Conservation (phyloP, 2,797 vertebrate species). For the Sebastes elongatus region DNA sequence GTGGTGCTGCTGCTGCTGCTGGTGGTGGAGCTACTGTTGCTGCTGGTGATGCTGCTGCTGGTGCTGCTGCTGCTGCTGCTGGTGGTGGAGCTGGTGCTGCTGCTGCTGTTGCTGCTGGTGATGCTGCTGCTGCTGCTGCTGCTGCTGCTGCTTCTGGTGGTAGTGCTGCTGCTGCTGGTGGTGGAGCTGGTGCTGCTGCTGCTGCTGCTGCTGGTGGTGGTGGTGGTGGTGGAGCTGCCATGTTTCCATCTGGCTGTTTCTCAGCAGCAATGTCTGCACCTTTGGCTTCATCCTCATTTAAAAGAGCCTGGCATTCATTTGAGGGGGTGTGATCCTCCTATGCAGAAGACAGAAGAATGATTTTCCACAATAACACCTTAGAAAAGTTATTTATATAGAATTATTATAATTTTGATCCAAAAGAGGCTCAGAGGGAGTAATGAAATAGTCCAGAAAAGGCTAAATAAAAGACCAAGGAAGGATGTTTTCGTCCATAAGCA, state of each 20-base stretch:
- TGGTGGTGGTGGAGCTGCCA: neutral
- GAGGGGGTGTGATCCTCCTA: conserved; percentile 35
- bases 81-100: too few species aligned
- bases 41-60: too few species aligned
- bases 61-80: neutral
- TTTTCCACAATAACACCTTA: neutral
- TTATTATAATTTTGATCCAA: neutral
- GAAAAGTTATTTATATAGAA: neutral
- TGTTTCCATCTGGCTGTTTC: neutral
- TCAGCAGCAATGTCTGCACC: conserved; percentile 22
- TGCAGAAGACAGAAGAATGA: neutral
- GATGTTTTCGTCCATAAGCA: neutral
- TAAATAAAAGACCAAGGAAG: neutral
- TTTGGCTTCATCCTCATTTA: conserved; percentile 24
- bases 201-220: too few species aligned
- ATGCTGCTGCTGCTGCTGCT: neutral
- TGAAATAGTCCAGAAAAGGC: neutral
- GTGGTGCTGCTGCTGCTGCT: neutral
- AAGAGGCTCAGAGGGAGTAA: neutral
- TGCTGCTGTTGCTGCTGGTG: neutral
- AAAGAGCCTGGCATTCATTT: neutral
- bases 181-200: too few species aligned
- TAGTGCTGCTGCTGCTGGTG: too few species aligned
- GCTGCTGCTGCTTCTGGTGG: neutral
- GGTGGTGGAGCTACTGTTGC: too few species aligned